A percentile compares a stretch with the other conserved stretches of the same genome.
Evolutionary conservation across 2,888 invertebrate genomes (phyloP).

Genomic region (Pollenia angustigena): DNA sequence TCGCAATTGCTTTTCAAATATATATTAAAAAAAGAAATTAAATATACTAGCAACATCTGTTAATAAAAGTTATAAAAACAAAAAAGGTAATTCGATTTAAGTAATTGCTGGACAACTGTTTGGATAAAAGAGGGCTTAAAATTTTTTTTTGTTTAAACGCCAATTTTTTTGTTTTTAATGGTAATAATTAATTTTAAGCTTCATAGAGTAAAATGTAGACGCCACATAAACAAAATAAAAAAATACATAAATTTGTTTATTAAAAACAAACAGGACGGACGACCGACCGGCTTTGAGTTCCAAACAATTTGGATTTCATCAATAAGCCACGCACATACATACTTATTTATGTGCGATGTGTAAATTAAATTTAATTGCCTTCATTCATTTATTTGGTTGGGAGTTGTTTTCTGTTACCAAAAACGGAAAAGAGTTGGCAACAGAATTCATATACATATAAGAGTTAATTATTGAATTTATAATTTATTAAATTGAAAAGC

Average conservation of each 20-base stretch:
- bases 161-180: too few relatives aligned
- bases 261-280: background rate
- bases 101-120: too few relatives aligned
- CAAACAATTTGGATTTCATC: background rate
- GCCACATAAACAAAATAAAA: slow-evolving; percentile 3
- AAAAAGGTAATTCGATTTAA: too few relatives aligned
- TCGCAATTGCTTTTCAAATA: too few relatives aligned
- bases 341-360: background rate
- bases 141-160: too few relatives aligned
- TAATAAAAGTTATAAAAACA: too few relatives aligned
- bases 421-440: slow-evolving; percentile 12
- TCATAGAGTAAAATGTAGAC: slow-evolving; percentile 20
- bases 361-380: background rate
- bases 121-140: too few relatives aligned
- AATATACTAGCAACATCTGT: too few relatives aligned
- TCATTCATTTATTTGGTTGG: background rate
- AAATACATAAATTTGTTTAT: background rate
- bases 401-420: slow-evolving; percentile 5
- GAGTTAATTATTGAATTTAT: background rate
- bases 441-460: background rate
- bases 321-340: background rate
- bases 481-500: background rate
- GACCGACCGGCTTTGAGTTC: slow-evolving; percentile 1
- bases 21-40: too few relatives aligned
- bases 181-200: too few relatives aligned